These are phyloP conservation scores for Pelecanus crispus DNA, from an alignment of 2,113 vertebrate genomes.

Conservation along the genomic window DNA sequence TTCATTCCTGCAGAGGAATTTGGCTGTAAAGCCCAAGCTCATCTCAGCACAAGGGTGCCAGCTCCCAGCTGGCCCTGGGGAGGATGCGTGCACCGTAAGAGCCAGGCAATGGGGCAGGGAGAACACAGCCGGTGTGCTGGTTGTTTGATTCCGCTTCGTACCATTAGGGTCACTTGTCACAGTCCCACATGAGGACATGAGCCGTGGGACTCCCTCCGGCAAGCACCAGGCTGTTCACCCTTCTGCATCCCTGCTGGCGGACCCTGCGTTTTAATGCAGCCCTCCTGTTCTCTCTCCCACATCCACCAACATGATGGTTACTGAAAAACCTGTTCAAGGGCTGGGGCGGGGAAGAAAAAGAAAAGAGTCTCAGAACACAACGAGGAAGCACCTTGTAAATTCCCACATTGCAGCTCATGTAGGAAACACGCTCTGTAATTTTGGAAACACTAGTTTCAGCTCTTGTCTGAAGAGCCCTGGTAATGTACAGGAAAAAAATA, in stretches of 20 bases:
- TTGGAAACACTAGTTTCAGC: neutral
- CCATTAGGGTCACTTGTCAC: neutral
- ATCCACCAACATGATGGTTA: neutral
- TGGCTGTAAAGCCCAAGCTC: neutral
- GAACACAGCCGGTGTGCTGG: neutral
- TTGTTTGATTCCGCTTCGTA: neutral
- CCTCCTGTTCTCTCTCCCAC: neutral
- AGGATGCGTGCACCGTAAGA: accelerated
- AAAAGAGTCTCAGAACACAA: neutral
- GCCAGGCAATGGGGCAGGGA: accelerated
- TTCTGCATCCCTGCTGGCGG: neutral
- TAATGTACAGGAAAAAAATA: neutral
- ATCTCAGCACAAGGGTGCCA: neutral
- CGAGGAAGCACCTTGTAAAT: neutral
- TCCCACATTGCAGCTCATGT: neutral
- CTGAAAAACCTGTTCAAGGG: neutral
- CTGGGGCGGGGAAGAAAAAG: no score
- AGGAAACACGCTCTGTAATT: neutral
- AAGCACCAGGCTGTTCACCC: neutral
- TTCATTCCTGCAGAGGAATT: neutral
- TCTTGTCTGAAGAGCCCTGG: neutral
- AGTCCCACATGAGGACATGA: accelerated
- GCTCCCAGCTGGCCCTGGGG: neutral
- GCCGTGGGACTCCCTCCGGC: neutral
- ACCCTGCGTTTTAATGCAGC: neutral